These are phyloP conservation scores for Pyrrhura leucotis DNA, from an alignment of 2,797 vertebrate genomes.

Conservation along the genomic window DNA sequence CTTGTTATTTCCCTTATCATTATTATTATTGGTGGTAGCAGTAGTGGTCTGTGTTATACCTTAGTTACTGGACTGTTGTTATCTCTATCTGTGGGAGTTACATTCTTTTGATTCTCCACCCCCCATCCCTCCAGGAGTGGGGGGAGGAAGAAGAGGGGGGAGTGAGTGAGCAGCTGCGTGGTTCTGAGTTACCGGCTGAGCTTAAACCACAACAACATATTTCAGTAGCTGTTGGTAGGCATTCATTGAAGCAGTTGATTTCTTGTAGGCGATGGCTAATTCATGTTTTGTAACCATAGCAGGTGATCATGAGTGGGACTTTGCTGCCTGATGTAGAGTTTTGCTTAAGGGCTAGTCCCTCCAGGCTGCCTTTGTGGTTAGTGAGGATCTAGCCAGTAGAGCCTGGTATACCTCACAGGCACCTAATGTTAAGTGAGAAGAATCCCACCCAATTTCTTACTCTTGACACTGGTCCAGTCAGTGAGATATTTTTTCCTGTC, in stretches of 20 bases:
- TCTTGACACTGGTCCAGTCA: background rate
- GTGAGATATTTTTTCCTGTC: background rate
- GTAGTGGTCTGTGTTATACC: too few relatives aligned
- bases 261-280: background rate
- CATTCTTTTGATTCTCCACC: too few relatives aligned
- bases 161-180: background rate
- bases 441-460: background rate
- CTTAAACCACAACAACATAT: background rate
- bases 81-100: background rate
- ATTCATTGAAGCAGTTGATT: background rate
- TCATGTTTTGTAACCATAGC: background rate
- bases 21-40: too few relatives aligned
- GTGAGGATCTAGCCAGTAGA: background rate
- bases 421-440: background rate
- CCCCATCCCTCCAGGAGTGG: too few relatives aligned
- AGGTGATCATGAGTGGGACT: background rate
- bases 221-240: background rate
- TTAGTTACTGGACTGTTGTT: background rate
- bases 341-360: background rate
- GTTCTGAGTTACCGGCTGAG: background rate
- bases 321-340: background rate
- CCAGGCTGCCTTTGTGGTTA: background rate
- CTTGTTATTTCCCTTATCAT: too few relatives aligned
- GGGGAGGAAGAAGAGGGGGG: too few relatives aligned
- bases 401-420: background rate